Conservation (phyloP, 2,888 invertebrate species). For the Nomada hirtipes region DNA sequence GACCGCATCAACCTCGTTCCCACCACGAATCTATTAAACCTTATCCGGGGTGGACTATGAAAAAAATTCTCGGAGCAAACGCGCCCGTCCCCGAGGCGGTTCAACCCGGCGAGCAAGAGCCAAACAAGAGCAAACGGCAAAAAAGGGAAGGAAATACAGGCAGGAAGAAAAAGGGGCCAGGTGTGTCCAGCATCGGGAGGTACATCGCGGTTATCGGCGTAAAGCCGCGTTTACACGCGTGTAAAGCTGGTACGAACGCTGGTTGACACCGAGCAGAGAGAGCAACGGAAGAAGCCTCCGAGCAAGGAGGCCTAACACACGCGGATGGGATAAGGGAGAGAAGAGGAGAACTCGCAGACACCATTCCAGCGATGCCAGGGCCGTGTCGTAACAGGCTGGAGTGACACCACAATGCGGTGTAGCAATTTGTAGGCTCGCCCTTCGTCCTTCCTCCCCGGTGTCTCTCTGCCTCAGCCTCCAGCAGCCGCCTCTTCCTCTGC, state of each 20-base stretch:
- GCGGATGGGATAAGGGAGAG: constrained; percentile 43
- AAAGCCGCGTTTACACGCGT: constrained; percentile 73
- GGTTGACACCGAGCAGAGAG: constrained; percentile 51
- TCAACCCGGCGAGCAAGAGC: background rate
- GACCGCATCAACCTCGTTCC: constrained; percentile 26
- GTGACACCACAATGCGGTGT: constrained; percentile 85
- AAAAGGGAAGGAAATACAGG: background rate
- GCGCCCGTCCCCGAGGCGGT: background rate
- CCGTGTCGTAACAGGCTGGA: constrained; percentile 83
- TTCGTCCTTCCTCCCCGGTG: constrained; percentile 70
- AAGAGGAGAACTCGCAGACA: constrained; percentile 74
- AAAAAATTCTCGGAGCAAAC: constrained; percentile 42
- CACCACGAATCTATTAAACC: constrained; percentile 45
- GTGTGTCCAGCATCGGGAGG: constrained; percentile 53
- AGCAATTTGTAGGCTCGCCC: constrained; percentile 84
- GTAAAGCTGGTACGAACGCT: constrained; percentile 67
- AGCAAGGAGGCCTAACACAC: constrained; percentile 32
- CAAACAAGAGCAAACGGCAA: background rate
- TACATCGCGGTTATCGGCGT: constrained; percentile 67
- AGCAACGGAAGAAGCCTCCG: constrained; percentile 36
- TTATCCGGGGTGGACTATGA: constrained; percentile 41
- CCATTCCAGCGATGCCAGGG: constrained; percentile 84
- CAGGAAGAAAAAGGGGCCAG: constrained; percentile 25
- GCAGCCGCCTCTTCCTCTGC: constrained; percentile 56
- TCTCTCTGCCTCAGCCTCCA: constrained; percentile 32